phyloP scores from a whole-genome alignment of 2,888 invertebrate species.

The Brassicogethes aeneus region DNA sequence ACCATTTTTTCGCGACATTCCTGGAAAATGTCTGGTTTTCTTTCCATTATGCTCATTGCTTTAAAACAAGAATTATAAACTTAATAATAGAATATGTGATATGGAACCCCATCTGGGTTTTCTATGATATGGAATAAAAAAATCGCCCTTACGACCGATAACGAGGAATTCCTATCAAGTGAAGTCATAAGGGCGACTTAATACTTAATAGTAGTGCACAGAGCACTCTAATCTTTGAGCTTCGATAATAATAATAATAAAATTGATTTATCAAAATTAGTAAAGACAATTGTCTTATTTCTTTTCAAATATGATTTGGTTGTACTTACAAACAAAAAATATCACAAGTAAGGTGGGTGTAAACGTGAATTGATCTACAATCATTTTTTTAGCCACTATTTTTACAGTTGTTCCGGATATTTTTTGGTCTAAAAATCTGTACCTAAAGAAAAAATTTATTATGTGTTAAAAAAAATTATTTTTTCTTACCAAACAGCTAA shows the following conservation, averaged over 20 bases:
- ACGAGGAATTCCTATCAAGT: conserved; percentile 3
- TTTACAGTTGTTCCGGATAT: conserved; percentile 56
- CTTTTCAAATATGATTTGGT: too few relatives aligned
- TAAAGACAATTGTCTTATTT: too few relatives aligned
- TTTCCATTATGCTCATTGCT: conserved; percentile 71
- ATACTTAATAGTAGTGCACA: too few relatives aligned
- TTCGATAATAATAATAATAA: too few relatives aligned
- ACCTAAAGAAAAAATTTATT: conserved; percentile 64
- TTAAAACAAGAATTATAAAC: conserved; percentile 24
- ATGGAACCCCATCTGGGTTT: background rate
- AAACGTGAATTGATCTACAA: conserved; percentile 67
- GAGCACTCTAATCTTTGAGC: too few relatives aligned
- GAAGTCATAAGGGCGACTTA: conserved; percentile 3
- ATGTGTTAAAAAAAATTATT: conserved; percentile 1
- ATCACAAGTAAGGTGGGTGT: conserved; percentile 61
- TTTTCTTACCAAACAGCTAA: conserved; percentile 49
- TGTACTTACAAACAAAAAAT: conserved; percentile 61
- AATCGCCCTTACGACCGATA: background rate
- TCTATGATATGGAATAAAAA: too few relatives aligned
- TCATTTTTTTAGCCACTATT: conserved; percentile 58
- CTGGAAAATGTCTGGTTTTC: conserved; percentile 56
- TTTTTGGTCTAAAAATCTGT: conserved; percentile 64
- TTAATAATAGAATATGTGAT: conserved; percentile 4
- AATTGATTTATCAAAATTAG: too few relatives aligned
- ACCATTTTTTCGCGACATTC: conserved; percentile 65